Conservation (phyloP, 2,113 vertebrate genomes). For the Neotragus moschatus region DNA sequence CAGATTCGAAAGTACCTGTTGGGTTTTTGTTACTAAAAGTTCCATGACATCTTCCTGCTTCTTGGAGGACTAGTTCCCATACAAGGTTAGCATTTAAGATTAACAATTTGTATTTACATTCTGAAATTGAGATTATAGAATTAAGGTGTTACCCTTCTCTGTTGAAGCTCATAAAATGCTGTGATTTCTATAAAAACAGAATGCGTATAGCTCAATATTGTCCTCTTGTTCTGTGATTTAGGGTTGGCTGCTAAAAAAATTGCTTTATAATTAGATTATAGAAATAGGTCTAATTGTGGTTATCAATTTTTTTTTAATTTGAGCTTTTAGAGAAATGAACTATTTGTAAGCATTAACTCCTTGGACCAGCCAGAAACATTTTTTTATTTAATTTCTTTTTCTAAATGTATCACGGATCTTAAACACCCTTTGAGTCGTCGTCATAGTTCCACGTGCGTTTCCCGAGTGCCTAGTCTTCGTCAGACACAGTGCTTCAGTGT, state of each 20-base stretch:
- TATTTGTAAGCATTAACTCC: background rate
- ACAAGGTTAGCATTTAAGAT: background rate
- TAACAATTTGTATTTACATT: slow-evolving; percentile 12
- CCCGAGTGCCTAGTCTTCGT: background rate
- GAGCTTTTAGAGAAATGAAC: slow-evolving; percentile 31
- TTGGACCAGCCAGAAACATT: background rate
- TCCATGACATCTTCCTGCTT: background rate
- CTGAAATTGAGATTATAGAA: background rate
- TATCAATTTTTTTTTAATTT: background rate
- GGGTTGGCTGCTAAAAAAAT: background rate
- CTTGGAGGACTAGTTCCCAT: background rate
- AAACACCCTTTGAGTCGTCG: background rate
- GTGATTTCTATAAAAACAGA: slow-evolving; percentile 25
- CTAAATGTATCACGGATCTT: background rate
- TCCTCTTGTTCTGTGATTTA: background rate
- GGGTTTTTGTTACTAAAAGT: background rate
- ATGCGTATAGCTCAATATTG: background rate
- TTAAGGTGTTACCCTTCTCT: background rate
- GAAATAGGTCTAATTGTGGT: background rate
- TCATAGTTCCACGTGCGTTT: background rate
- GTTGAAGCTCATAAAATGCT: background rate
- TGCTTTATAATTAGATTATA: background rate
- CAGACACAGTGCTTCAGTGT: background rate
- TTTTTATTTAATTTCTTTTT: background rate
- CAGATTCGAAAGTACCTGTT: background rate